Evolutionary conservation across 2,113 vertebrate species (phyloP).

Genomic region (Nothocercus julius): DNA sequence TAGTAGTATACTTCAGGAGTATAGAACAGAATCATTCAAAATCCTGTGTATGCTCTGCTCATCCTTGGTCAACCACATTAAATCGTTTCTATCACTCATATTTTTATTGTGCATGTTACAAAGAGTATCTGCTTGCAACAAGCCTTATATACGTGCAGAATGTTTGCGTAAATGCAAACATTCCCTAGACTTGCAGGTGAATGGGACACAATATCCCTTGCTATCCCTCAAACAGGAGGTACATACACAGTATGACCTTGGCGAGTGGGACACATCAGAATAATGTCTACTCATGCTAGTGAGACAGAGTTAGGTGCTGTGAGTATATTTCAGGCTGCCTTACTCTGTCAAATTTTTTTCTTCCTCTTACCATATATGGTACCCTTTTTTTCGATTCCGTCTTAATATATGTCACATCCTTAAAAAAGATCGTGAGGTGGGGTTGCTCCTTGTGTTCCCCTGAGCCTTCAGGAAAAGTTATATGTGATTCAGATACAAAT

Average conservation of each 20-base stretch:
- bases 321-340: background rate
- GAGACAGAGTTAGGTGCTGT: background rate
- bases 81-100: background rate
- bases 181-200: background rate
- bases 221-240: background rate
- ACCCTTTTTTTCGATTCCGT: background rate
- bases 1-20: background rate
- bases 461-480: background rate
- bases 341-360: background rate
- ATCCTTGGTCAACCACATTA: background rate
- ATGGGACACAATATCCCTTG: background rate
- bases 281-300: background rate
- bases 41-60: background rate
- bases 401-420: background rate
- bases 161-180: background rate
- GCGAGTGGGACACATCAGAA: background rate
- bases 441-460: background rate
- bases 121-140: background rate
- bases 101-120: background rate
- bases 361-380: background rate
- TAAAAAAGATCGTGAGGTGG: background rate
- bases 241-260: background rate
- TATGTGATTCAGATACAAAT: background rate
- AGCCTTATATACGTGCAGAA: rapidly evolving
- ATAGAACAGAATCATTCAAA: background rate